These are phyloP conservation scores for Thymelicus acteon DNA, from an alignment of 2,888 invertebrate species.

Conservation along the genomic window DNA sequence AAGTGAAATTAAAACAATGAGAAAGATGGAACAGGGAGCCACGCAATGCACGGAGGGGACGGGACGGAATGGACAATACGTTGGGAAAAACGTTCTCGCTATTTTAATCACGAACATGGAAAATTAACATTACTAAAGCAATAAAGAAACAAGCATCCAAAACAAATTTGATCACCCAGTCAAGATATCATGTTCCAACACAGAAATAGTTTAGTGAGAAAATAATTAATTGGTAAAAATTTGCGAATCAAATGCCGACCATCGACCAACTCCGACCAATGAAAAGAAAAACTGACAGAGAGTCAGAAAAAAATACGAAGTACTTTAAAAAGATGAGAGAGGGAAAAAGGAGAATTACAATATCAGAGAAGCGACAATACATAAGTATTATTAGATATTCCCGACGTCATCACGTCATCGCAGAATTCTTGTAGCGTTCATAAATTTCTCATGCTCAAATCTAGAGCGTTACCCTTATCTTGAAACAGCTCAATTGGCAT, in stretches of 20 bases:
- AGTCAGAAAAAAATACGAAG: background rate
- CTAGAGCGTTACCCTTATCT: slow-evolving; percentile 65
- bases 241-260: no score
- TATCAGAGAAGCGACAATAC: background rate
- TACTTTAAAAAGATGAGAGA: background rate
- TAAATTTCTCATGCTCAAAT: slow-evolving; percentile 64
- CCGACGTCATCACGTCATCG: slow-evolving; percentile 26
- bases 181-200: no score
- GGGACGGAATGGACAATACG: slow-evolving; percentile 24
- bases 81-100: background rate
- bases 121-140: background rate
- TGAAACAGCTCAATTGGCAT: slow-evolving; percentile 41
- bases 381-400: slow-evolving; percentile 21
- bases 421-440: slow-evolving; percentile 33
- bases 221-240: no score
- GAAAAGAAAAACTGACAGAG: background rate
- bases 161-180: no score
- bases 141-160: background rate
- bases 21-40: slow-evolving; percentile 53
- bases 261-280: no score
- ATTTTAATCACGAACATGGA: background rate
- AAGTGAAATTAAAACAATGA: slow-evolving; percentile 81
- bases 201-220: no score
- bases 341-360: background rate
- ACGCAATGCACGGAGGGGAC: slow-evolving; percentile 53